Conservation (phyloP, 2,888 invertebrate genomes). For the Lasioglossum figueresi region DNA sequence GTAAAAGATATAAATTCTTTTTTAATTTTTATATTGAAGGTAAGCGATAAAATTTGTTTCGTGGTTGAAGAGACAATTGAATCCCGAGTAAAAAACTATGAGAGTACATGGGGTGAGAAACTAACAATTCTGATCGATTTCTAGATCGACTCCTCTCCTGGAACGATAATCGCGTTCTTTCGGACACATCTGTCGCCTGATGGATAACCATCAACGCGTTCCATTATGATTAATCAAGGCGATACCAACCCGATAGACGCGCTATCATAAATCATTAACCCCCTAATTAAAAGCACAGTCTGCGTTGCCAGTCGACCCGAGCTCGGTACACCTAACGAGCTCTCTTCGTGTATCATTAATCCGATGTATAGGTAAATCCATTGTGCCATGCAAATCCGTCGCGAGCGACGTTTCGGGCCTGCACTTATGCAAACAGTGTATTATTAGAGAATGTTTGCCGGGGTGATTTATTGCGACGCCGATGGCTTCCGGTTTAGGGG, state of each 20-base stretch:
- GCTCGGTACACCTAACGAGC: slow-evolving; percentile 30
- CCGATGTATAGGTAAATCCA: background rate
- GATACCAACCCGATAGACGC: slow-evolving; percentile 19
- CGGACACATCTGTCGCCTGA: background rate
- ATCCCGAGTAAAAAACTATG: background rate
- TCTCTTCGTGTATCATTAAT: slow-evolving; percentile 16
- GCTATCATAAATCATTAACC: slow-evolving; percentile 42
- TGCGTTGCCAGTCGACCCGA: slow-evolving; percentile 40
- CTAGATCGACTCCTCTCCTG: background rate
- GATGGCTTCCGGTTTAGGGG: background rate
- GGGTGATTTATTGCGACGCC: slow-evolving; percentile 5
- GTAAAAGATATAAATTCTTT: too few species aligned
- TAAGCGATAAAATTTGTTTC: background rate
- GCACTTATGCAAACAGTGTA: slow-evolving; percentile 3
- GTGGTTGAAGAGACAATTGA: background rate
- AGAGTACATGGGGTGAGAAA: too few species aligned
- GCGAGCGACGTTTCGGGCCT: background rate
- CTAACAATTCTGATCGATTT: background rate
- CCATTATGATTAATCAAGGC: slow-evolving; percentile 11
- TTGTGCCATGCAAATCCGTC: slow-evolving; percentile 10
- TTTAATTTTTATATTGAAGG: too few species aligned
- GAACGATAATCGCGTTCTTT: background rate
- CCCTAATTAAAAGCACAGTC: slow-evolving; percentile 52
- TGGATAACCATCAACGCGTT: background rate
- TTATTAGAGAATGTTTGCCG: slow-evolving; percentile 8